These are phyloP conservation scores for Parascotia fuliginaria DNA, from an alignment of 2,888 invertebrate species.

Conservation along the genomic window DNA sequence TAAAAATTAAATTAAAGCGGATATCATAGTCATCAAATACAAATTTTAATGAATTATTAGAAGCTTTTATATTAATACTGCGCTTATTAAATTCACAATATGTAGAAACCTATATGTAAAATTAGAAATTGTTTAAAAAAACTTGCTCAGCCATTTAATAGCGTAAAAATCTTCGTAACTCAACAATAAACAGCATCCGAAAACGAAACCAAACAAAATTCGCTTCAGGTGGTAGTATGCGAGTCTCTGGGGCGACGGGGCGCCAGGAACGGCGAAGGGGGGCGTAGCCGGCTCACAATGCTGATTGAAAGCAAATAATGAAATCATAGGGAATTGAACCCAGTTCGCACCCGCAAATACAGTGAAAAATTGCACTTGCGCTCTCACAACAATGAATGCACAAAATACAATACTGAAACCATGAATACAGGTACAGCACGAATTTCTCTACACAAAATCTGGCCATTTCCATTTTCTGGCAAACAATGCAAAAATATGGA, in stretches of 20 bases:
- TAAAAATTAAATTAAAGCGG: too few relatives aligned
- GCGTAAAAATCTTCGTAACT: constrained; percentile 70
- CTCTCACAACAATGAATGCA: constrained; percentile 65
- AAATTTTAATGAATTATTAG: too few relatives aligned
- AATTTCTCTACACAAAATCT: constrained; percentile 15
- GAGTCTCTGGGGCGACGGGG: constrained; percentile 46
- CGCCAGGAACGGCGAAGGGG: constrained; percentile 29
- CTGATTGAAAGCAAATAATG: constrained; percentile 86
- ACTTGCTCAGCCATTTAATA: constrained; percentile 44
- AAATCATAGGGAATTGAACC: constrained; percentile 79
- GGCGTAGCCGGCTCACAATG: constrained; percentile 73
- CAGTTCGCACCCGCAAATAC: constrained; percentile 71
- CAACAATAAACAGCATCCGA: constrained; percentile 79
- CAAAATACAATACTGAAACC: constrained; percentile 49
- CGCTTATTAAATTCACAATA: too few relatives aligned
- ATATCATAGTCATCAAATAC: too few relatives aligned
- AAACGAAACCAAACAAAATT: constrained; percentile 84
- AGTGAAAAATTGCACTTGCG: constrained; percentile 76
- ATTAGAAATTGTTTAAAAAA: constrained; percentile 13
- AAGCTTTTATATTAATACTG: too few relatives aligned
- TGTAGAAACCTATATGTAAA: too few relatives aligned
- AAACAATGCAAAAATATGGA: too few relatives aligned
- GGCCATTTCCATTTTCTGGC: background rate
- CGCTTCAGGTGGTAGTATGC: constrained; percentile 61
- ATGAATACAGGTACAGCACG: constrained; percentile 26